These are phyloP conservation scores for Pyrrhia umbra DNA, from an alignment of 2,888 invertebrate species.

Conservation along the genomic window DNA sequence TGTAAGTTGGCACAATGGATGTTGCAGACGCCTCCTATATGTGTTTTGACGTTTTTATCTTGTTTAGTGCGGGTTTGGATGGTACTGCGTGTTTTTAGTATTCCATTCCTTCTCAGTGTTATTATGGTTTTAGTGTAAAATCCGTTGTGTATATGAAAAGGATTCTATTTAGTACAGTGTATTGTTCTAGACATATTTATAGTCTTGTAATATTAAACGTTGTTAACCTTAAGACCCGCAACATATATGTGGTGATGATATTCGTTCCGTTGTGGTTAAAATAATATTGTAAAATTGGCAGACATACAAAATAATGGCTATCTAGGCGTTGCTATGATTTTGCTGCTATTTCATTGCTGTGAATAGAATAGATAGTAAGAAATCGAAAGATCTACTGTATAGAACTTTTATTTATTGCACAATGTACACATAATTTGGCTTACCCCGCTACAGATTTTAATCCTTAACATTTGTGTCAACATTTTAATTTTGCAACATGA, in stretches of 20 bases:
- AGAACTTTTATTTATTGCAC: too few species aligned
- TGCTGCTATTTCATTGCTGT: too few species aligned
- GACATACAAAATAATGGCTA: too few species aligned
- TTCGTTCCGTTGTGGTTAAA: neutral
- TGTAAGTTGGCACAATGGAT: slow-evolving; percentile 45
- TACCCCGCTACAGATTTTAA: too few species aligned
- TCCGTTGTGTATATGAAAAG: slow-evolving; percentile 16
- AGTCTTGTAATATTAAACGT: neutral
- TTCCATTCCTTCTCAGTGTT: slow-evolving; percentile 37
- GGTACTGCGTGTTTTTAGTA: slow-evolving; percentile 37
- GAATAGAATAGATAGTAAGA: too few species aligned
- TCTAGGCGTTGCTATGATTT: too few species aligned
- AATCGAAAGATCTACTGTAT: too few species aligned
- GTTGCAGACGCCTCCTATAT: slow-evolving; percentile 44
- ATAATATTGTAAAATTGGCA: neutral
- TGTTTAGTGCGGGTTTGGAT: slow-evolving; percentile 47
- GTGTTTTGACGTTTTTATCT: slow-evolving; percentile 58
- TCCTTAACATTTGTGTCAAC: too few species aligned
- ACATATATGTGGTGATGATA: neutral
- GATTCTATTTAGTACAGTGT: neutral
- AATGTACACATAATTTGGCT: too few species aligned
- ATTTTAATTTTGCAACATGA: too few species aligned
- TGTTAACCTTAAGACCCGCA: neutral
- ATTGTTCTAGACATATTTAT: neutral
- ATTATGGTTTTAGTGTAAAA: slow-evolving; percentile 32